Conservation (phyloP, 2,888 invertebrate genomes). For the Julus scandinavius region DNA sequence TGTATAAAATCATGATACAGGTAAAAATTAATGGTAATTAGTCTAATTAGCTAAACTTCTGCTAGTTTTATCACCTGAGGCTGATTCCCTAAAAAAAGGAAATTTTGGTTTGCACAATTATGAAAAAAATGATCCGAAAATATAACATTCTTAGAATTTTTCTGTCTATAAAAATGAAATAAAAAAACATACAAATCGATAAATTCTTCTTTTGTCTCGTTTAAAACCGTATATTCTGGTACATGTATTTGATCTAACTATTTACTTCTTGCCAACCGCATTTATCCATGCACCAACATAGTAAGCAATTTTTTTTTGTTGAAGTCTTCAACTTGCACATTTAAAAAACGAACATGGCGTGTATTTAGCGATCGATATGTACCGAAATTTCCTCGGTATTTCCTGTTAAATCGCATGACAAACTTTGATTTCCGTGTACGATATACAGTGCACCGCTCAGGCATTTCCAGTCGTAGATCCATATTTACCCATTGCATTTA, state of each 20-base stretch:
- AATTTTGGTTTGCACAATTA: too few relatives aligned
- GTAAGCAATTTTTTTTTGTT: conserved; percentile 1
- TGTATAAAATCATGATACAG: too few relatives aligned
- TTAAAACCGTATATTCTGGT: not conserved
- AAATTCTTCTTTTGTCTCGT: not conserved
- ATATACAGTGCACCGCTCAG: not conserved
- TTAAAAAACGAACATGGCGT: not conserved
- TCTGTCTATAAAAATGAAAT: too few relatives aligned
- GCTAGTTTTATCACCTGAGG: too few relatives aligned
- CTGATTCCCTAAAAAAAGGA: too few relatives aligned
- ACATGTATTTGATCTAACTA: not conserved
- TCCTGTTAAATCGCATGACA: conserved; percentile 32
- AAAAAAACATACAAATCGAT: not conserved
- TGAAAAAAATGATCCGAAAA: too few relatives aligned
- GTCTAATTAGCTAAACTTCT: too few relatives aligned
- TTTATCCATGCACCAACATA: not conserved
- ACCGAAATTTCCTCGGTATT: conserved; percentile 3
- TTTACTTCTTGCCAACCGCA: not conserved
- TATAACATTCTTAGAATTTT: too few relatives aligned
- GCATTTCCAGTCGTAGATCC: not conserved
- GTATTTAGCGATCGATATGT: conserved; percentile 38
- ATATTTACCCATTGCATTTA: not conserved
- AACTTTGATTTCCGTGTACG: conserved; percentile 10
- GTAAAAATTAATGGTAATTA: too few relatives aligned
- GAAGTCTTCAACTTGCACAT: not conserved